Percentiles rank a stretch among this genome's conserved stretches.
These are phyloP conservation scores for Spodoptera frugiperda DNA, from an alignment of 1,140 invertebrate genomes.

Conservation along the genomic window DNA sequence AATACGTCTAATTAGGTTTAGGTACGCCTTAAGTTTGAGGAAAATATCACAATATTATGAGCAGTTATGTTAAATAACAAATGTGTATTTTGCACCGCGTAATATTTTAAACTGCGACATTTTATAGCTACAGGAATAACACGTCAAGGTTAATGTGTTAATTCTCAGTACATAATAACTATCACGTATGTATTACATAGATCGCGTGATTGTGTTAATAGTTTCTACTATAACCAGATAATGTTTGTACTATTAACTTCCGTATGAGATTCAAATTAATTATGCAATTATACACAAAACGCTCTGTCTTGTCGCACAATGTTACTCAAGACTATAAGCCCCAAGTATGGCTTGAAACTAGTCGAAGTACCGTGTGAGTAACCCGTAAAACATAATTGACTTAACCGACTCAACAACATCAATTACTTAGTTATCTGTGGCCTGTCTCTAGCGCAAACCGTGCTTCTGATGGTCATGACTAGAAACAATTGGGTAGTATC, in stretches of 20 bases:
- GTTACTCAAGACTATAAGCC: no score
- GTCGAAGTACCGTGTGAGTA: no score
- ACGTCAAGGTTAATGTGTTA: neutral
- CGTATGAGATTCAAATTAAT: no score
- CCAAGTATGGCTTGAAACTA: no score
- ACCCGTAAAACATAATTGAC: no score
- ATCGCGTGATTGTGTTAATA: neutral
- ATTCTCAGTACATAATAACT: neutral
- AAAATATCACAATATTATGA: neutral
- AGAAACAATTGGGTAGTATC: no score
- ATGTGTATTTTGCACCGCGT: neutral
- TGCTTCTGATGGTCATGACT: neutral
- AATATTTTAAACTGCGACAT: neutral
- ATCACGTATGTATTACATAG: neutral
- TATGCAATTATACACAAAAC: no score
- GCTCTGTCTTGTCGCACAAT: no score
- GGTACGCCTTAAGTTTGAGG: no score
- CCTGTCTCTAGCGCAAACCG: neutral
- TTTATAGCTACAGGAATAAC: neutral
- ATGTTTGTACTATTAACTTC: no score
- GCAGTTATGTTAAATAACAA: neutral
- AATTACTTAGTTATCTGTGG: slow-evolving; percentile 7
- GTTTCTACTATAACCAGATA: neutral
- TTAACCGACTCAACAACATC: neutral
- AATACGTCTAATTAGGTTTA: no score